Evolutionary conservation across 2,888 invertebrate genomes (phyloP), one percentile per base, ranked within the genome.

Genomic region (Cheilosia pagana): DNA sequence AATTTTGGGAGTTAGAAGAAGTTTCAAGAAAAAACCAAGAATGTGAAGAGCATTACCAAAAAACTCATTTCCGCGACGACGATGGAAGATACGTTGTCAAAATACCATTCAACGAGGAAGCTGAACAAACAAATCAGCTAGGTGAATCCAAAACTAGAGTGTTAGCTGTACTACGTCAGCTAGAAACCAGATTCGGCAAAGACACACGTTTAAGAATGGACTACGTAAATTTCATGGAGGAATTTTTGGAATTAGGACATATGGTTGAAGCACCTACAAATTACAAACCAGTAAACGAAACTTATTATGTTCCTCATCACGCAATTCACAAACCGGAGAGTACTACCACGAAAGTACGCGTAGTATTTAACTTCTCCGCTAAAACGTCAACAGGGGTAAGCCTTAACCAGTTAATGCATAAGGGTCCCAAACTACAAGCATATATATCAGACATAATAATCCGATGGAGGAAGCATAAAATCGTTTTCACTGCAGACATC

Each of bases 401-500:
- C 28, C 39, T 67, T 43, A 55, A 41, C 25, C 41, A 67, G 14
- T n/a, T 52, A 16, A 67, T 53, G 55, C 28, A 55, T 4, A 43
- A 43, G 19, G 43, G 43, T 7, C 55, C 43, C 28, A 55, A 10
- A 12, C 45, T 86, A 0, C 82, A 79, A 45, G 52, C 71, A 21
- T 67, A 76, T 39, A 12, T 71, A 2, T 25, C 59, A 25, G 41
- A 41, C 3, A 55, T 85, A n/a, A 6, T 75, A 2, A 25, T 81
- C 2, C 55, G 75, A 45, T 75, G 57, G 55, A 65, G 70, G 7
- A 59, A 19, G n/a, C 31, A 41, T 45, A 55, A 45, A 41, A 67
- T 70, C 50, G 63, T 63, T 5, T 53, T 71, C 19, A 70, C 35
- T 10, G 68, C 79, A 10, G 76, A 72, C n/a, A 57, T 68, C 7